A percentile compares a stretch with the other conserved stretches of the same genome.
phyloP scores from a whole-genome alignment of 92 coral and sea anemone genomes.

The Blastomussa wellsi region DNA sequence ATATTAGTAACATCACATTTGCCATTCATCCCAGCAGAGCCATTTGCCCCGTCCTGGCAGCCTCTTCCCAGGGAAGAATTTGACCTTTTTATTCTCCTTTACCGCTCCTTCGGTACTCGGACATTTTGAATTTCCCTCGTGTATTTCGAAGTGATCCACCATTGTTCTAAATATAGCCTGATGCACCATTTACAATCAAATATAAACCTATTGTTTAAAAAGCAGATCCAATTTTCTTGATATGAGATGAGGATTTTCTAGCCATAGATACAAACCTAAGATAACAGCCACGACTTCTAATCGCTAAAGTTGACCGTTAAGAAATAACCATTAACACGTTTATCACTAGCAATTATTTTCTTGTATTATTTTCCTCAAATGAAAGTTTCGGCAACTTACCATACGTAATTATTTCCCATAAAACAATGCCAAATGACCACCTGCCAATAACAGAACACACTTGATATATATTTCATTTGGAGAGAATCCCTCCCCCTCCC shows the following conservation, averaged over 20 bases:
- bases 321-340: not conserved
- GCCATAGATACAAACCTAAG: no score
- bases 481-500: no score
- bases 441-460: not conserved
- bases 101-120: not conserved
- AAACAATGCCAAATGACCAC: conserved; percentile 36
- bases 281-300: no score
- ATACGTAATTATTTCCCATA: conserved; percentile 33
- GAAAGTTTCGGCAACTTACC: not conserved
- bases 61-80: not conserved
- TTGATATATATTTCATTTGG: no score
- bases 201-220: not conserved
- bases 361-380: not conserved
- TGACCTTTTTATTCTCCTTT: no score
- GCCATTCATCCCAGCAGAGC: not conserved
- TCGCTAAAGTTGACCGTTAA: not conserved
- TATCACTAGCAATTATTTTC: not conserved
- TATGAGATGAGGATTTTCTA: no score
- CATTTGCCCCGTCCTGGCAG: not conserved
- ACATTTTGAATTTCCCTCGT: not conserved
- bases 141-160: not conserved
- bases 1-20: not conserved
- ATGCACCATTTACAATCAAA: no score
- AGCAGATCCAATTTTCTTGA: not conserved
- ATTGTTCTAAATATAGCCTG: not conserved